phyloP scores from a whole-genome alignment of 2,113 vertebrate species.

The Romanogobio albipinnatus region DNA sequence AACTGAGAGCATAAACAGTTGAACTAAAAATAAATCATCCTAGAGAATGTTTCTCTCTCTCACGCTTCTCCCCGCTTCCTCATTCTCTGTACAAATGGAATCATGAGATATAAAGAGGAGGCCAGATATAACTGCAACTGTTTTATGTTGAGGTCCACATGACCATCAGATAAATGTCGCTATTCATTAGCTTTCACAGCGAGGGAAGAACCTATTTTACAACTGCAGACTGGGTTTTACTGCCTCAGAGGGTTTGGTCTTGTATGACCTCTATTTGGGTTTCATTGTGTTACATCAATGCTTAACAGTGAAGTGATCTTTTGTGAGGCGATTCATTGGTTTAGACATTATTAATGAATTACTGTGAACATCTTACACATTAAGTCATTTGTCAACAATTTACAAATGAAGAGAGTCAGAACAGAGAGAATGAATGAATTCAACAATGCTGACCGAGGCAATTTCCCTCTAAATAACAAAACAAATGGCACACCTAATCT shows the following conservation, averaged over 20 bases:
- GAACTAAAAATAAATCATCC: slow-evolving; percentile 20
- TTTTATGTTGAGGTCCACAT: slow-evolving; percentile 63
- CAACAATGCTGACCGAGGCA: neutral
- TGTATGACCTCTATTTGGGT: slow-evolving; percentile 21
- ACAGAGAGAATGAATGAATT: neutral
- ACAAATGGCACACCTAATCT: neutral
- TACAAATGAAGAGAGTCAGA: neutral
- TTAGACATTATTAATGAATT: slow-evolving; percentile 30
- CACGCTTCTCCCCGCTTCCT: slow-evolving; percentile 11
- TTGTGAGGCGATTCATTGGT: slow-evolving; percentile 22
- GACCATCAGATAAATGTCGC: slow-evolving; percentile 63
- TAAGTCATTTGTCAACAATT: slow-evolving; percentile 32
- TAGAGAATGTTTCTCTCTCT: slow-evolving; percentile 36
- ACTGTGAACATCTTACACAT: slow-evolving; percentile 8
- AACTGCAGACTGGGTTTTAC: slow-evolving; percentile 42
- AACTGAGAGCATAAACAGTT: slow-evolving; percentile 11
- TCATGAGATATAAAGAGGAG: slow-evolving; percentile 64
- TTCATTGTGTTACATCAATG: slow-evolving; percentile 22
- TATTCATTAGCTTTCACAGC: slow-evolving; percentile 59
- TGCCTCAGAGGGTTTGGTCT: slow-evolving; percentile 4
- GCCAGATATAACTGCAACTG: slow-evolving; percentile 61
- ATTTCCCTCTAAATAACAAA: neutral
- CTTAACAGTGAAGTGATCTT: slow-evolving; percentile 30
- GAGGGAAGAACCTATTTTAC: neutral
- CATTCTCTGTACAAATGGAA: slow-evolving; percentile 45